These are phyloP conservation scores for Manis crassicaudata DNA, from an alignment of 2,797 vertebrate genomes.

Conservation along the genomic window DNA sequence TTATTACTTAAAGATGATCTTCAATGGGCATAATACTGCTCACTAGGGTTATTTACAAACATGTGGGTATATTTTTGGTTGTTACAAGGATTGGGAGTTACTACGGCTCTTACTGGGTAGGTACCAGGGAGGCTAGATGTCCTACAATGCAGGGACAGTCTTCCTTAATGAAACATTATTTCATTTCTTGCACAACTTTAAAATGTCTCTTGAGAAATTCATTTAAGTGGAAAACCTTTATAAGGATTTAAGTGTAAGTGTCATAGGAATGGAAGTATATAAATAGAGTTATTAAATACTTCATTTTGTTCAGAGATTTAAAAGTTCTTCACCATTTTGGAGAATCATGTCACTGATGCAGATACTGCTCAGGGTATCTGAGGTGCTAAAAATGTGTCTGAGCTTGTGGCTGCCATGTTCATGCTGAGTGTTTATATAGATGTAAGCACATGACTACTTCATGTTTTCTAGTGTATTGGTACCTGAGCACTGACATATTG, in stretches of 20 bases:
- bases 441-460: not conserved
- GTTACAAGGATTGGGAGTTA: not conserved
- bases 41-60: not conserved
- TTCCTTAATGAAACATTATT: not conserved
- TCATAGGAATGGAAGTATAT: not conserved
- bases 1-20: not conserved
- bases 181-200: not conserved
- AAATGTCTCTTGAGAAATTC: not conserved
- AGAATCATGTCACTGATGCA: not conserved
- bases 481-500: not conserved
- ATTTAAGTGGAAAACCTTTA: not conserved
- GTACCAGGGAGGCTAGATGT: not conserved
- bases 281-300: not conserved
- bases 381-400: not conserved
- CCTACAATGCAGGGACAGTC: not conserved
- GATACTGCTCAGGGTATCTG: not conserved
- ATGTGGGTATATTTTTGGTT: not conserved
- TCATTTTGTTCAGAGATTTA: slow-evolving; percentile 30
- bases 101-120: not conserved
- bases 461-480: not conserved
- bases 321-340: slow-evolving; percentile 8
- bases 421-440: not conserved
- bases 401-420: slow-evolving; percentile 14
- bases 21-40: not conserved
- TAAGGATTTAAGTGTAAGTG: not conserved